Base-by-base conservation (phyloP, 2,113 vertebrate genomes). In the Perca flavescens region DNA sequence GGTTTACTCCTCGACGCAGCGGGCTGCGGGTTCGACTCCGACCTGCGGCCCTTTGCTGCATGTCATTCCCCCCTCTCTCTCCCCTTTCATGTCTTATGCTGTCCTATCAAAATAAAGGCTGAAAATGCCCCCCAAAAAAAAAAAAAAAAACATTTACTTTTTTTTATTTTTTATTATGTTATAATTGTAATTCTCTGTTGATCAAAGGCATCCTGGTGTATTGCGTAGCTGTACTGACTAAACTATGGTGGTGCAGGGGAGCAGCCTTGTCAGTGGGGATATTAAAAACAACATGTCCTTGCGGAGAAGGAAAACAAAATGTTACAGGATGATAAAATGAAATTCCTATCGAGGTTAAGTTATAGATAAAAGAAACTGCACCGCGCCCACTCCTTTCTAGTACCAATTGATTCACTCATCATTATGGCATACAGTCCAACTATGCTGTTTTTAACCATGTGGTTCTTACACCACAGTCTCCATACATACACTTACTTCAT, bases 251-350 rank as follows among this genome's bases (percentile, higher is more conserved):
- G n/a, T 25, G 79, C 22, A 49, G 46, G 49, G 28, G 31, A 46
- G 1, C 68, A 78, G 63, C 22, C 76, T 47, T 28, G 47, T 52
- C 60, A 15, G 50, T 43, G 70, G 21, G 3, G 34, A 58, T 36
- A 69, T 72, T 65, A 60, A 71, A 87, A 88, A 74, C 76, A 72
- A 25, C 5, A 16, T 49, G 79, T 80, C 78, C 66, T 86, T 68
- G 73, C 52, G 58, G 57, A 71, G 54, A 70, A 84, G 75, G 60
- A 82, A 71, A 75, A 77, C n/a, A 63, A 71, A 46, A n/a, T 67
- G 53, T 76, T 60, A 47, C 69, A 17, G 76, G n/a, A 80, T 52
- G 86, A 90, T 87, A 77, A 87, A 86, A 52, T 28, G 6, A n/a
- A 80, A 82, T 87, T 87, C 63, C 60, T 71, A 12, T 80, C 70